These are phyloP conservation scores for Casuarius casuarius DNA, from an alignment of 2,113 vertebrate species.

Conservation along the genomic window DNA sequence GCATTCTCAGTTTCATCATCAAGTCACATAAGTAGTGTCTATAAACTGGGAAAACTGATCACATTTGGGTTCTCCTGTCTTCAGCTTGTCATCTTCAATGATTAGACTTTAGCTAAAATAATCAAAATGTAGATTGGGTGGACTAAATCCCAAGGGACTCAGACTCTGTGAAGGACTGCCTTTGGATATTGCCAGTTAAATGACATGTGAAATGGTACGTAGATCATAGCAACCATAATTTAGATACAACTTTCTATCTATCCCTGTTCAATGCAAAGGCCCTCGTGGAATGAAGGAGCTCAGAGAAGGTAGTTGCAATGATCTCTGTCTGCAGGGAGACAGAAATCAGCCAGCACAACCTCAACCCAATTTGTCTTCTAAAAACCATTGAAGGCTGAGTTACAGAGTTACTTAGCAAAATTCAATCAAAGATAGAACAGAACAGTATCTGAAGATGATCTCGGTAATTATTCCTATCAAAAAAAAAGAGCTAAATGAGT, in stretches of 20 bases:
- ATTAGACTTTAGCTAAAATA: background rate
- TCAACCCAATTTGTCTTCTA: background rate
- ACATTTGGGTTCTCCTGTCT: background rate
- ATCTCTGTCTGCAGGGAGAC: background rate
- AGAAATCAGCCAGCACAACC: background rate
- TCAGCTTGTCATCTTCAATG: background rate
- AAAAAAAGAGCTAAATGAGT: background rate
- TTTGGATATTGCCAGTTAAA: background rate
- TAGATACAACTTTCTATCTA: background rate
- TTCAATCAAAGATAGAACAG: background rate
- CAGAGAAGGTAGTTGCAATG: background rate
- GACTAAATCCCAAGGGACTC: background rate
- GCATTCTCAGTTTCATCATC: background rate
- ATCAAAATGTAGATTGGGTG: background rate
- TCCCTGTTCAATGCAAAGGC: background rate
- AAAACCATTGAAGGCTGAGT: background rate
- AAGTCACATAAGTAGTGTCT: background rate
- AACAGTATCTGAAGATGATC: background rate
- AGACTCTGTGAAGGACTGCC: background rate
- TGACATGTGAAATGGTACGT: background rate
- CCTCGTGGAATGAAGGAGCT: background rate
- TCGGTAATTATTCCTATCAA: background rate
- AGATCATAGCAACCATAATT: background rate
- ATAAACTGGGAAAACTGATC: background rate
- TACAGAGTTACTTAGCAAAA: background rate